Evolutionary conservation across 2,797 vertebrate species (phyloP), one percentile per base, ranked within the genome.

Genomic region (Thamnophis elegans): DNA sequence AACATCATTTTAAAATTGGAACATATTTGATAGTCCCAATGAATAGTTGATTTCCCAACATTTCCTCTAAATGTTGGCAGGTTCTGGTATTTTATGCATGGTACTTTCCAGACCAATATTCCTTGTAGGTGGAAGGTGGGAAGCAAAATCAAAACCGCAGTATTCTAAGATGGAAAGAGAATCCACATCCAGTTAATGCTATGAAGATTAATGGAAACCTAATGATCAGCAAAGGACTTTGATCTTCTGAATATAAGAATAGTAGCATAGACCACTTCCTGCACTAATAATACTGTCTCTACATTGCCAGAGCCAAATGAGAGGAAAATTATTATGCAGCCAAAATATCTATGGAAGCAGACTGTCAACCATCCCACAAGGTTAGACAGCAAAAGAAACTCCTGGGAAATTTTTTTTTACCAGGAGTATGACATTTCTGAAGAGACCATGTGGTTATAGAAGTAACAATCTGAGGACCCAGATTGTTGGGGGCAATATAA

Each of bases 21-120:
- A 91, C 85, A 93, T 86, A 73, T 92, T 93, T 92, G 32, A 88
- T 51, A 28, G 56, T 62, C 78, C 92, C 91, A 0, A 89, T 95
- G 91, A 93, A 89, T 62, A 53, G 22, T 32, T 93, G 85, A 10
- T 47, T 93, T 95, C 7, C 26, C 91, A 85, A 14, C 86, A 11
- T 90, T 62, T 95, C 62, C 56, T 93, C 92, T 58, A 36, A 22
- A 62, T 36, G 0, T 1, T 94, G 68, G 13, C 55, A 90, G 36
- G 12, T n/a, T 5, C 86, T 85, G 3, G 32, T 58, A 47, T 22
- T n/a, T 54, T 68, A 18, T 32, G 7, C 78, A 73, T 42, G 62
- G 20, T 14, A 82, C 2, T 22, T 93, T 11, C 1, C 55, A 88
- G 10, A 65, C 11, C 16, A 87, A 68, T n/a, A 53, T 47, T 89